Percentiles rank a stretch among this genome's conserved stretches.
phyloP scores from a whole-genome alignment of 2,888 invertebrate genomes.

The Hypsopygia costalis region DNA sequence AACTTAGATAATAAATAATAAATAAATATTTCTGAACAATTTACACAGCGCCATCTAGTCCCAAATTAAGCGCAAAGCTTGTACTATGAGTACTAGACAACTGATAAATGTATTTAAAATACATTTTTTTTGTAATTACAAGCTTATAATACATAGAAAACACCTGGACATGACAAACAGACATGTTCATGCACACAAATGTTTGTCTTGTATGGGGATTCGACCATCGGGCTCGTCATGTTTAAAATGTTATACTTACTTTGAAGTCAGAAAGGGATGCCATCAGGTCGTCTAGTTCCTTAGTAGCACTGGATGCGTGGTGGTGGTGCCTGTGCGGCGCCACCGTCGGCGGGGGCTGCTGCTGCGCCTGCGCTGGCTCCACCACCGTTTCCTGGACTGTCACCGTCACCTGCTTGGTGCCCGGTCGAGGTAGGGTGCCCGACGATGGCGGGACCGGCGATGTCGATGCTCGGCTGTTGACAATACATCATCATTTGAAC shows the following conservation, averaged over 20 bases:
- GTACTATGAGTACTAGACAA: no score
- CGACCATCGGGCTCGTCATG: no score
- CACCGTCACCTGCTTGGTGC: conserved; percentile 80
- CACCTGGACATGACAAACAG: no score
- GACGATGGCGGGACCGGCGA: conserved; percentile 52
- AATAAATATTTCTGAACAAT: no score
- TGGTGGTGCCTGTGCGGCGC: conserved; percentile 50
- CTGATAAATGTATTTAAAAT: no score
- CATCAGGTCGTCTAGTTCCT: conserved; percentile 97
- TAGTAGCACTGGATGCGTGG: conserved; percentile 93
- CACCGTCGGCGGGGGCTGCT: conserved; percentile 47
- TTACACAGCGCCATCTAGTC: no score
- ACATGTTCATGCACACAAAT: no score
- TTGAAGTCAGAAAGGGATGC: conserved; percentile 97
- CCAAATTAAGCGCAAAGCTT: no score
- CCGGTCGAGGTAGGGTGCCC: conserved; percentile 69
- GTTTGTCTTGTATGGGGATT: no score
- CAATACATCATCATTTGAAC: conserved; percentile 8
- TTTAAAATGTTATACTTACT: conserved; percentile 81
- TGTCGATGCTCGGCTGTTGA: conserved; percentile 51
- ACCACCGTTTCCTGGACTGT: conserved; percentile 77
- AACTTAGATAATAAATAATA: no score
- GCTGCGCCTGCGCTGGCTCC: conserved; percentile 65
- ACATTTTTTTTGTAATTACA: no score
- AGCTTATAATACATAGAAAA: no score